These are phyloP conservation scores for Tenthredo livida DNA, from an alignment of 2,888 invertebrate genomes.

Conservation along the genomic window DNA sequence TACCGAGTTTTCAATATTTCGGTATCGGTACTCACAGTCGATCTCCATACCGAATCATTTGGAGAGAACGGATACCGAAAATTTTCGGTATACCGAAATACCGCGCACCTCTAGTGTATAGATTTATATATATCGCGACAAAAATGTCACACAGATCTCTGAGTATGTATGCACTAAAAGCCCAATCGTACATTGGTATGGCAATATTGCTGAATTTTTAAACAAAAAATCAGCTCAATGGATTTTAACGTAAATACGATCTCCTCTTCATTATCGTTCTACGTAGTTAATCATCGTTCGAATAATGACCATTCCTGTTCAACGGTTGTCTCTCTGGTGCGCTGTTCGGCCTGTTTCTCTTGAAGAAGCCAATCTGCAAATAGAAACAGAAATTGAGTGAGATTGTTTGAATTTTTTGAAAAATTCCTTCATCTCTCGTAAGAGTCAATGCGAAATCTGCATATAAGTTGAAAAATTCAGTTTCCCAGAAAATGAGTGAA, in stretches of 20 bases:
- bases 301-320: constrained; percentile 85
- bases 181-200: background rate
- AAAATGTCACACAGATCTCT: background rate
- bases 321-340: constrained; percentile 92
- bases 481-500: constrained; percentile 24
- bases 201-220: background rate
- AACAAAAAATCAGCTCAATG: background rate
- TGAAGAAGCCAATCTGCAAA: constrained; percentile 94
- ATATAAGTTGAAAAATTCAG: background rate
- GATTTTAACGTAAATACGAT: background rate
- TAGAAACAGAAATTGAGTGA: constrained; percentile 32
- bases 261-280: background rate
- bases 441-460: background rate
- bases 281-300: constrained; percentile 20
- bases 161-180: background rate
- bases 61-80: too few relatives aligned
- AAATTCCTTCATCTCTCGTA: too few relatives aligned
- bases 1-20: too few relatives aligned
- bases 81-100: too few relatives aligned
- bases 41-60: too few relatives aligned
- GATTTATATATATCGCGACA: background rate
- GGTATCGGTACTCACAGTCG: too few relatives aligned
- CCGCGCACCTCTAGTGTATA: too few relatives aligned
- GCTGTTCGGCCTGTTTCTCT: constrained; percentile 91
- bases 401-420: too few relatives aligned